Evolutionary conservation across 2,113 vertebrate genomes (phyloP).

Genomic region (Naja naja): DNA sequence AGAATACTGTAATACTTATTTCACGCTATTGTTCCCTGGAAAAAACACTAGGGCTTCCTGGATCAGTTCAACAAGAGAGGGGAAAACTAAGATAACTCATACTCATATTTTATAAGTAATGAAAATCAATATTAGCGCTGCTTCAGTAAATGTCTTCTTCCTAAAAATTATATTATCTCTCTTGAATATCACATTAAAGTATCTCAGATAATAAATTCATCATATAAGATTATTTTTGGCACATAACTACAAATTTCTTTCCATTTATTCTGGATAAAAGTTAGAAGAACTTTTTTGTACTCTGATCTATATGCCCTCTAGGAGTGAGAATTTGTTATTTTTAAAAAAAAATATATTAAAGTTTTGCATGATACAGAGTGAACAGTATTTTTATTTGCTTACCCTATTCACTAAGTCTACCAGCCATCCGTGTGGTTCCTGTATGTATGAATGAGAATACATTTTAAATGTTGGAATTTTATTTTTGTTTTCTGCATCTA

Average conservation of each 20-base stretch:
- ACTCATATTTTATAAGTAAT: neutral
- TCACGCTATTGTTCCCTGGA: neutral
- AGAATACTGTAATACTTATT: neutral
- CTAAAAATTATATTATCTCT: neutral
- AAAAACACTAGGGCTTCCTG: neutral
- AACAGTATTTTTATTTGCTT: constrained; percentile 46
- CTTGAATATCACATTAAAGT: neutral
- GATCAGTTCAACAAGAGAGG: neutral
- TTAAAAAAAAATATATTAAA: neutral
- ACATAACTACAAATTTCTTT: neutral
- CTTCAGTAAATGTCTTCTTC: neutral
- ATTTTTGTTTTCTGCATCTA: neutral
- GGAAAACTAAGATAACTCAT: neutral
- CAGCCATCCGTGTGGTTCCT: constrained; percentile 99
- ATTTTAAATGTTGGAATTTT: neutral
- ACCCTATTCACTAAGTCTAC: constrained; percentile 98
- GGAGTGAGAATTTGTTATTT: neutral
- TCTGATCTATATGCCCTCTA: neutral
- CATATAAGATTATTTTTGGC: neutral
- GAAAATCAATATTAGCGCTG: neutral
- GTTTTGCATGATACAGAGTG: neutral
- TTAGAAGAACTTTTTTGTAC: neutral
- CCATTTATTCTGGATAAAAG: neutral
- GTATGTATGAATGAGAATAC: constrained; percentile 58
- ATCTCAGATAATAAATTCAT: neutral